These are phyloP conservation scores for Leptopilina drosophilae DNA, from an alignment of 2,888 invertebrate genomes.

Conservation along the genomic window DNA sequence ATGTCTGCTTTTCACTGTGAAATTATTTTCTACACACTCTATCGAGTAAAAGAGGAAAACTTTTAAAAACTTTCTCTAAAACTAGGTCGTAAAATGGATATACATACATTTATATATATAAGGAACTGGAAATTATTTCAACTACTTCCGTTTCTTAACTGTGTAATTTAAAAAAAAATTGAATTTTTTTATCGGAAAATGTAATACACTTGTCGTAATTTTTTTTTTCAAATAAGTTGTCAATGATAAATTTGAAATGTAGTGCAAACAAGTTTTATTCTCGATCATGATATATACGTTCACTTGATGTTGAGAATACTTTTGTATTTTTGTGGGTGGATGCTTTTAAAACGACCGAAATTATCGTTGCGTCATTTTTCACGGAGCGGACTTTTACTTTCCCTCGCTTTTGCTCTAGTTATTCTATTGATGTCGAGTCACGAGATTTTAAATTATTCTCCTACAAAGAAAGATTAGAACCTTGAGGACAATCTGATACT, in stretches of 20 bases:
- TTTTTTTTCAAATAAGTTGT: not conserved
- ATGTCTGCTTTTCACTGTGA: not conserved
- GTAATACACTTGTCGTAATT: not conserved
- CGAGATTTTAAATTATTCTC: not conserved
- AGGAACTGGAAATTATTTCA: not conserved
- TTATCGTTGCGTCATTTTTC: not conserved
- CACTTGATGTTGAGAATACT: not conserved
- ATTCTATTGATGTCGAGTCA: conserved; percentile 18
- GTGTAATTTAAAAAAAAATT: not conserved
- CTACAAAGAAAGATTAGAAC: not conserved
- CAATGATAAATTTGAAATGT: not conserved
- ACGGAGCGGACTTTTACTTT: conserved; percentile 19
- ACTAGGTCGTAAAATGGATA: conserved; percentile 5
- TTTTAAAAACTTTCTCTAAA: not conserved
- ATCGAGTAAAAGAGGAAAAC: not conserved
- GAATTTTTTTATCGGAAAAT: not conserved
- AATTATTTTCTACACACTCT: not conserved
- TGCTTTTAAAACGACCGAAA: conserved; percentile 1
- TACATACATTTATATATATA: not conserved
- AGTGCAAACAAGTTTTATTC: not conserved
- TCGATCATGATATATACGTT: not conserved
- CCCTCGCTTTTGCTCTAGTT: conserved; percentile 23
- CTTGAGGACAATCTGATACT: not conserved
- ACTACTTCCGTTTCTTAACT: conserved; percentile 7
- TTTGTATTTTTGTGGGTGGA: conserved; percentile 15